Conservation (phyloP, 2,113 vertebrate genomes). For the Mus musculus region DNA sequence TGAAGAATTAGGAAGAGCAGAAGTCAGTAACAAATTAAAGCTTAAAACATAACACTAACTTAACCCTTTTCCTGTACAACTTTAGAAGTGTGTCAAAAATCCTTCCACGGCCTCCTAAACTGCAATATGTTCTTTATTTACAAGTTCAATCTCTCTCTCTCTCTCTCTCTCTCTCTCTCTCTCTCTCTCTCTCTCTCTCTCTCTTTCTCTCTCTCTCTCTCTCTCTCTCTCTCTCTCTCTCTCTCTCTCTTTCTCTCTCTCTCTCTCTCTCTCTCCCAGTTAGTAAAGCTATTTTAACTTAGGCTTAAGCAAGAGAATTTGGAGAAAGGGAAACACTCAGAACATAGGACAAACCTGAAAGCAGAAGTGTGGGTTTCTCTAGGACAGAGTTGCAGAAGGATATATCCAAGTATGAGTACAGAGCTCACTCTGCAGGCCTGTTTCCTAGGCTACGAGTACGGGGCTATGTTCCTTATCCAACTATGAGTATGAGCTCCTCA, state of each 20-base stretch:
- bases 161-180: background rate
- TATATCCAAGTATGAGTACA: too few relatives aligned
- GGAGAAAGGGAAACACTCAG: background rate
- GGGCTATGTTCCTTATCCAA: too few relatives aligned
- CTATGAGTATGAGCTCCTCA: background rate
- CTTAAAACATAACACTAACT: background rate
- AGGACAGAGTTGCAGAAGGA: background rate
- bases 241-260: background rate
- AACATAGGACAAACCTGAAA: too few relatives aligned
- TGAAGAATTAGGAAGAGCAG: background rate
- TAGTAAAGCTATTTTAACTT: background rate
- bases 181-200: background rate
- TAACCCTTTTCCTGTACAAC: conserved; percentile 1
- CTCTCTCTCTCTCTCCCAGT: too few relatives aligned
- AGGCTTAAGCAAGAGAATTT: background rate
- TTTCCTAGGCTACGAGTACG: too few relatives aligned
- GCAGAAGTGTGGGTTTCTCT: background rate
- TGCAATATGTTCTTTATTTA: background rate
- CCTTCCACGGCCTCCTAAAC: background rate
- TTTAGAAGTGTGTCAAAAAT: background rate
- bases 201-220: too few relatives aligned
- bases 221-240: background rate
- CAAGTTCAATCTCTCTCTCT: background rate
- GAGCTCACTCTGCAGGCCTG: too few relatives aligned
- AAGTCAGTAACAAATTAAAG: background rate